phyloP scores from a whole-genome alignment of 2,888 invertebrate genomes.

The Cartodere bifasciata region DNA sequence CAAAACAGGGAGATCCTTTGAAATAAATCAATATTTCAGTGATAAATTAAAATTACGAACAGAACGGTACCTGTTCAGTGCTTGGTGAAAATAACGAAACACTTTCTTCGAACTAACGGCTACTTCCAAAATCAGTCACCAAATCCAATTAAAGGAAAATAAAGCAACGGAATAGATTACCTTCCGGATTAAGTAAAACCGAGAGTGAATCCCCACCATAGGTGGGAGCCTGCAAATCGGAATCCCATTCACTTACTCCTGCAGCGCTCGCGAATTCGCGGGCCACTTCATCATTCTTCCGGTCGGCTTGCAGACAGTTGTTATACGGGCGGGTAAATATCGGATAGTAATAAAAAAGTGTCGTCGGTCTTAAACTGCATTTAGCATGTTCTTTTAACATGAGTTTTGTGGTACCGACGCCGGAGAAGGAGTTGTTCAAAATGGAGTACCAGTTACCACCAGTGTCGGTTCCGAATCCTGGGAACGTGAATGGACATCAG shows the following conservation, averaged over 20 bases:
- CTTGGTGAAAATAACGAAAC: no score
- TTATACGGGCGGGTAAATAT: constrained; percentile 28
- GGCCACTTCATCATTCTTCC: constrained; percentile 26
- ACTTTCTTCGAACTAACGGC: no score
- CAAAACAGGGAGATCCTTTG: no score
- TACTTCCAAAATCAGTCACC: no score
- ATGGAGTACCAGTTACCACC: constrained; percentile 43
- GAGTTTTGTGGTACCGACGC: constrained; percentile 36
- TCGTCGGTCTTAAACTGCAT: constrained; percentile 19
- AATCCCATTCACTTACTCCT: constrained; percentile 10
- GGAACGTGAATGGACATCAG: constrained; percentile 30
- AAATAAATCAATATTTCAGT: no score
- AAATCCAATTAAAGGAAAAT: no score
- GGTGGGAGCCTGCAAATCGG: constrained; percentile 8
- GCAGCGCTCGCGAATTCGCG: constrained; percentile 18
- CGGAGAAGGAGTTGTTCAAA: constrained; percentile 28
- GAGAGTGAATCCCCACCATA: constrained; percentile 27
- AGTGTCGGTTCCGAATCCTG: constrained; percentile 30
- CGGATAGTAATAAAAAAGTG: not conserved
- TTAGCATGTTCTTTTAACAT: constrained; percentile 32
- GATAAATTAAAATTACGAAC: no score
- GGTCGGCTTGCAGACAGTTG: constrained; percentile 22
- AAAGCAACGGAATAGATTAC: no score
- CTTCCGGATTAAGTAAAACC: constrained; percentile 35
- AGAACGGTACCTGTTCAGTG: no score